Conservation (phyloP, 2,113 vertebrate species). For the Sinocyclocheilus rhinocerous region DNA sequence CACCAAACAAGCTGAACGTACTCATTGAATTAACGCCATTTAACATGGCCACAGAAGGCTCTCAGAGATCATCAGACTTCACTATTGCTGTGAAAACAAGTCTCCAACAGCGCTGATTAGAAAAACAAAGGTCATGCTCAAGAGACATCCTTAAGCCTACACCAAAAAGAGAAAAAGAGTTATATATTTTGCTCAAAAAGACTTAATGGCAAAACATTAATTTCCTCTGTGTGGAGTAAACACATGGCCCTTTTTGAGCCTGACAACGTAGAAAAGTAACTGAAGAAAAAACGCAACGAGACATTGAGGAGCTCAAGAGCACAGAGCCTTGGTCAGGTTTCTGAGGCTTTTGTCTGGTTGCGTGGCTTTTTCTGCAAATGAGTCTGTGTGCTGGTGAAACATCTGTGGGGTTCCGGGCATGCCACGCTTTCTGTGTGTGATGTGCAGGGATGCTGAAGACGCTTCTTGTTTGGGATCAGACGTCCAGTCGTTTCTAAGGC, state of each 20-base stretch:
- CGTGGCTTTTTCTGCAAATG: not conserved
- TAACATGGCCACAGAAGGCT: not conserved
- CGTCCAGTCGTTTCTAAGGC: constrained; percentile 50
- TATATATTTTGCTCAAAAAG: not conserved
- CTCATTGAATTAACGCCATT: not conserved
- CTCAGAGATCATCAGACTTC: not conserved
- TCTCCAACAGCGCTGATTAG: not conserved
- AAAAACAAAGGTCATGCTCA: constrained; percentile 29
- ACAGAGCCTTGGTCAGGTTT: not conserved
- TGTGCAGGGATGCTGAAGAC: constrained; percentile 42
- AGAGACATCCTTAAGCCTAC: constrained; percentile 43
- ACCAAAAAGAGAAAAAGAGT: constrained; percentile 29
- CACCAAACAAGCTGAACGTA: not conserved
- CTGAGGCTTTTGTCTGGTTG: constrained; percentile 20
- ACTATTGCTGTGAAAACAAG: constrained; percentile 19
- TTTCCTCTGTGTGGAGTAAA: not conserved
- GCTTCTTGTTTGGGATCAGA: constrained; percentile 25
- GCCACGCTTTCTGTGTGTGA: constrained; percentile 38
- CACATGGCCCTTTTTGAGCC: not conserved
- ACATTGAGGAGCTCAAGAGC: constrained; percentile 8
- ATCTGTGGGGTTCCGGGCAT: constrained; percentile 12
- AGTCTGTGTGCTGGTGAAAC: constrained; percentile 13
- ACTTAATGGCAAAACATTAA: not conserved
- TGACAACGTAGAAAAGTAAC: not conserved
- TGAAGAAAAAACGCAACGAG: not conserved